Evolutionary conservation across 2,797 vertebrate species (phyloP), one percentile per base, ranked within the genome.

Genomic region (Liparis tanakae): DNA sequence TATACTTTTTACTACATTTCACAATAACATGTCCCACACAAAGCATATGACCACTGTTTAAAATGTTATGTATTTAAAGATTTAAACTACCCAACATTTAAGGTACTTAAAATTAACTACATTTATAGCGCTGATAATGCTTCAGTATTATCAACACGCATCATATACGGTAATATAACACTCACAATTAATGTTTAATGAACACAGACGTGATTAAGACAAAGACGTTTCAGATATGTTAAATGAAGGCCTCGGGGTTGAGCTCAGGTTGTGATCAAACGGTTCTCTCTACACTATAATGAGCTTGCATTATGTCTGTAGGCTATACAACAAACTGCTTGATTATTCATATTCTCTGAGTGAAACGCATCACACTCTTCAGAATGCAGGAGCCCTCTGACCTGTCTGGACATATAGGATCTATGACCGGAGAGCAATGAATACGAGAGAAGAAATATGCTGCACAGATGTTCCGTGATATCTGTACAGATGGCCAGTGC

Each of bases 381-480:
- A 13, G 17, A 2, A 18, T 15, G 15, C 41, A 46, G 17, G 44
- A 18, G 41, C 10, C 43, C 43, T 44, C 43, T 44, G 48, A 51
- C 48, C n/a, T 10, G n/a, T 12, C 50, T 22, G 50, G 50, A 51
- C 10, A 51, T 20, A 12, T 20, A 12, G 10, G n/a, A 51, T 51
- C 50, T n/a, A n/a, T 22, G 20, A 51, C 50, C 5, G 50, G 50
- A 51, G 50, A 51, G 46, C 46, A 20, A 51, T 22, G 50, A 22
- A 15, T 15, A 18, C 17, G 39, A 41, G 22, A 20, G 48, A 72
- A 73, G 65, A 81, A 46, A 46, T 85, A 74, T 59, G 46, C 55
- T 59, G 25, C 72, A 71, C 55, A 82, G 83, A 83, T 79, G 78
- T 77, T 81, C 65, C 48, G 34, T 48, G 20, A 67, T 70, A 76